Base-by-base conservation (phyloP, 2,888 invertebrate genomes). In the Tortricodes alternella region DNA sequence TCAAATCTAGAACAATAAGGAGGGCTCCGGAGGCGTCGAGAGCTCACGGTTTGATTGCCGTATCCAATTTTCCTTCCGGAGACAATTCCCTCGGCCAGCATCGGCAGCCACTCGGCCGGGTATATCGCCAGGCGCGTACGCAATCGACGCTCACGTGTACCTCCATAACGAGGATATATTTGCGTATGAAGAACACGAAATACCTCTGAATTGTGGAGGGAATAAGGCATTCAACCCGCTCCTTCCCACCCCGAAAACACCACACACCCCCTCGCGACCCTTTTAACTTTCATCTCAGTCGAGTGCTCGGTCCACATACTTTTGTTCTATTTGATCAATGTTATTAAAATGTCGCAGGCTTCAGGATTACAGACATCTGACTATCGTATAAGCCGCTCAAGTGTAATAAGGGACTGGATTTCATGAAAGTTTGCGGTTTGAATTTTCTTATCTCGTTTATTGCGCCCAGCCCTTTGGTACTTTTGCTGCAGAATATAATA, bases 141-240 rank as follows among this genome's bases (percentile, higher is more conserved):
- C 89, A 89, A 89, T 89, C 85, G 83, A 72, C 85, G 76, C 86
- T 88, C 88, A 89, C 89, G 88, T 89, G 89, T 85, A 83, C 85
- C 83, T 74, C 77, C 74, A 83, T 90, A 90, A 90, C 90, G 89
- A 89, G 89, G 89, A 90, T 89, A 90, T 90, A 90, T 90, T 90
- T 90, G 90, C 90, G 90, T 90, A 90, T 90, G 90, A 90, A 90
- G 89, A 90, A 90, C 89, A 89, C 88, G 90, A 89, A 89, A 90
- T 90, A 90, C 88, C 89, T 90, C 88, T 86, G 89, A 89, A 89
- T 89, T 89, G 90, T 89, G 87, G 89, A 89, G 89, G 88, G 86
- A 89, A 89, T 89, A 89, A 90, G 90, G 89, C 89, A 88, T 89
- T 89, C 88, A 88, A 88, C 89, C 88, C 88, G 76, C 82, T 81